These are phyloP conservation scores for Hypena proboscidalis DNA, from an alignment of 2,888 invertebrate species.

Conservation along the genomic window DNA sequence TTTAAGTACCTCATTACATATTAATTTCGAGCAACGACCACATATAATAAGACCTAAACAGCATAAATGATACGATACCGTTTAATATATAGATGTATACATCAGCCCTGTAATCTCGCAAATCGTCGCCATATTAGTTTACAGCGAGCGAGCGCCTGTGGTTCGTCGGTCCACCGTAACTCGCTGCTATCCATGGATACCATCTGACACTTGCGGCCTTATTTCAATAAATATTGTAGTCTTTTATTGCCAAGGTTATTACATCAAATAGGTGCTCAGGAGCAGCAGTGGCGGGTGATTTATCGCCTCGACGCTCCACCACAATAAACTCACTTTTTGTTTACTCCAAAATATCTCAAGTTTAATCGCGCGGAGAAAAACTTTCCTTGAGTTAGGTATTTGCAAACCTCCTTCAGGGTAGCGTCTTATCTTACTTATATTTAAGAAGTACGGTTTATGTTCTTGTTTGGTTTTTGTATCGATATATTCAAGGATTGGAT, in stretches of 20 bases:
- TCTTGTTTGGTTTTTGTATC: background rate
- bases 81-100: slow-evolving; percentile 32
- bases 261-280: slow-evolving; percentile 69
- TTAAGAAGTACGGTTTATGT: slow-evolving; percentile 4
- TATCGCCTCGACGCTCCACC: slow-evolving; percentile 46
- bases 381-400: slow-evolving; percentile 27
- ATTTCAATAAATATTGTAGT: slow-evolving; percentile 66
- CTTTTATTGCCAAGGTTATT: no score
- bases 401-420: slow-evolving; percentile 14
- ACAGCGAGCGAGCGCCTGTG: slow-evolving; percentile 24
- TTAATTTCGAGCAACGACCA: background rate
- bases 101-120: slow-evolving; percentile 23
- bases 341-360: slow-evolving; percentile 41
- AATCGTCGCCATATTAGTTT: slow-evolving; percentile 33
- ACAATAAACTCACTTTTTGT: slow-evolving; percentile 59
- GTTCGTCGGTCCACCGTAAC: slow-evolving; percentile 26
- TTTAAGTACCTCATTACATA: background rate
- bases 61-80: slow-evolving; percentile 18
- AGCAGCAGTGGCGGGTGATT: slow-evolving; percentile 66
- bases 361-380: slow-evolving; percentile 38
- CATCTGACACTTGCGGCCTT: slow-evolving; percentile 49
- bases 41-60: background rate
- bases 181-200: slow-evolving; percentile 42
- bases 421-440: slow-evolving; percentile 15
- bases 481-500: background rate